These are phyloP conservation scores for Tautogolabrus adspersus DNA, from an alignment of 2,113 vertebrate species.

Conservation along the genomic window DNA sequence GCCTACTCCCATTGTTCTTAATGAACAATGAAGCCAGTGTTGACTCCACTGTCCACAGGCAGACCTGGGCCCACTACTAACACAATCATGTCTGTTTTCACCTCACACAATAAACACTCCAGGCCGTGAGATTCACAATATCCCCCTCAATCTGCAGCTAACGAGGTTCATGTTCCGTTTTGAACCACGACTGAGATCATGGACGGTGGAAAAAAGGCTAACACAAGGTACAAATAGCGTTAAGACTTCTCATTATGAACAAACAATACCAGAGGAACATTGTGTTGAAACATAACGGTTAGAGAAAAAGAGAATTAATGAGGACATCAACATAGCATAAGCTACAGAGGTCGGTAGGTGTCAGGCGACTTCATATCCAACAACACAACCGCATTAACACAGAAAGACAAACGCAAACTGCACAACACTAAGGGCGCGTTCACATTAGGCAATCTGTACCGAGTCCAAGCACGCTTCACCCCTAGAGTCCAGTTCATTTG, in stretches of 20 bases:
- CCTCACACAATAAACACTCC: conserved; percentile 19
- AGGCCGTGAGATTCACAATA: conserved; percentile 15
- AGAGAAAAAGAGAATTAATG: not conserved
- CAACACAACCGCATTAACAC: no score
- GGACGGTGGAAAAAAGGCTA: not conserved
- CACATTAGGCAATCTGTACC: no score
- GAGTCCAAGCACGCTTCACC: no score
- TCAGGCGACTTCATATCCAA: no score
- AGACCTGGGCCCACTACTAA: conserved; percentile 40
- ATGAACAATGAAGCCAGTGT: conserved; percentile 74
- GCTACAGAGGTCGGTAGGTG: no score
- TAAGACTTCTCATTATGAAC: no score
- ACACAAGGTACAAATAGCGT: not conserved
- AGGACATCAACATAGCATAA: not conserved
- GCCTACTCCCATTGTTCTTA: conserved; percentile 68
- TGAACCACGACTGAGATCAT: not conserved
- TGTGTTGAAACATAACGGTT: not conserved
- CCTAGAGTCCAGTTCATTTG: no score
- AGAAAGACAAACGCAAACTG: no score
- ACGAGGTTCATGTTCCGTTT: conserved; percentile 1
- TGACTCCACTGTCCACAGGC: conserved; percentile 48
- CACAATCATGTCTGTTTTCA: conserved; percentile 45
- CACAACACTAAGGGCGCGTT: no score
- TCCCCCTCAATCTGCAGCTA: not conserved
- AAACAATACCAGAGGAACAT: not conserved